Percentiles rank a stretch among this genome's conserved stretches.
phyloP scores from a whole-genome alignment of 2,888 invertebrate genomes.

The Cecidostiba fungosa region DNA sequence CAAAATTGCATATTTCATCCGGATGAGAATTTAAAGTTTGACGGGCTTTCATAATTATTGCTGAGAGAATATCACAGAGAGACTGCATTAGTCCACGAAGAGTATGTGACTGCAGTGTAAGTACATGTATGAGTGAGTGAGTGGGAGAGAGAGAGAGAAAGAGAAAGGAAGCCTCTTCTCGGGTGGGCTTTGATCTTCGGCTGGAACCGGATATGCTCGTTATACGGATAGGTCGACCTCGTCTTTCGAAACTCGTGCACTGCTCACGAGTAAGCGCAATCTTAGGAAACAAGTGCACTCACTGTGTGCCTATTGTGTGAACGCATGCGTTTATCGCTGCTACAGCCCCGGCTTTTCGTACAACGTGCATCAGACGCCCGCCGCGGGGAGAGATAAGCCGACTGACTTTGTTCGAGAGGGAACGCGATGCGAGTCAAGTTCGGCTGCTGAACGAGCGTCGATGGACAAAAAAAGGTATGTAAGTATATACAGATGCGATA shows the following conservation, averaged over 20 bases:
- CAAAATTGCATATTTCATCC: not conserved
- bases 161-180: constrained; percentile 51
- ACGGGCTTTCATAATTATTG: no score
- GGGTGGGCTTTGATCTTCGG: constrained; percentile 68
- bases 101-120: no score
- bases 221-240: constrained; percentile 64
- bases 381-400: not conserved
- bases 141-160: constrained; percentile 40
- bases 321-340: not conserved
- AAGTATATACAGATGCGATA: no score
- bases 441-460: not conserved
- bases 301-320: constrained; percentile 22
- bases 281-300: constrained; percentile 50
- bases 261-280: not conserved
- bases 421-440: not conserved
- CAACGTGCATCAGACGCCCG: not conserved
- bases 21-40: not conserved
- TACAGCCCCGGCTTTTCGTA: not conserved
- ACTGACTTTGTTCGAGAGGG: not conserved
- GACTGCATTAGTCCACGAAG: no score
- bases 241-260: constrained; percentile 57
- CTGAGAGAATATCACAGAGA: no score
- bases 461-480: no score
- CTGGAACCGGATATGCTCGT: constrained; percentile 72
- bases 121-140: constrained; percentile 19